A percentile compares a stretch with the other conserved stretches of the same genome.
phyloP scores from a whole-genome alignment of 2,888 invertebrate genomes.

The Dryococelus australis region DNA sequence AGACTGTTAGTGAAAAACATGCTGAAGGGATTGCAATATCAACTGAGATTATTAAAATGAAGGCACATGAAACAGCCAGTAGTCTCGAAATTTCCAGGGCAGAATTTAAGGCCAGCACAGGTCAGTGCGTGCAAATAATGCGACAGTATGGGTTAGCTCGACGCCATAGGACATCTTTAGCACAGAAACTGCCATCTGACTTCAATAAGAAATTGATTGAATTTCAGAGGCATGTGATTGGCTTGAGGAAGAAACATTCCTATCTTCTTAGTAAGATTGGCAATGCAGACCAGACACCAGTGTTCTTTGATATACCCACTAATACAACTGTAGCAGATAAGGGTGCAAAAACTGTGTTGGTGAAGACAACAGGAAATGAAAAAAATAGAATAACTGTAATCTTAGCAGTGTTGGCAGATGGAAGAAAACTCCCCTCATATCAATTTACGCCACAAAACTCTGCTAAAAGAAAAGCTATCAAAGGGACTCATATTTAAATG shows the following conservation, averaged over 20 bases:
- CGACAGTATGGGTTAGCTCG: background rate
- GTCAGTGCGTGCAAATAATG: background rate
- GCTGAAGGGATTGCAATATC: background rate
- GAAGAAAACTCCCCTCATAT: background rate
- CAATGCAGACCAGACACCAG: background rate
- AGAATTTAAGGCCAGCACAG: background rate
- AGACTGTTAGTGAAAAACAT: background rate
- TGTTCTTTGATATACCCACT: background rate
- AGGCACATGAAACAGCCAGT: background rate
- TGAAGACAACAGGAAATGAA: constrained; percentile 2
- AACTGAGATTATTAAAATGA: background rate
- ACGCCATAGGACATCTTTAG: background rate
- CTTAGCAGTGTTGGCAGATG: background rate
- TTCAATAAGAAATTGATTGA: background rate
- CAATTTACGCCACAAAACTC: background rate
- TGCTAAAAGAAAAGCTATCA: constrained; percentile 1
- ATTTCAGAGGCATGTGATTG: constrained; percentile 2
- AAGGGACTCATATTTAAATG: background rate
- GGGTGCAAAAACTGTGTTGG: background rate
- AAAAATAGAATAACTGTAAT: background rate
- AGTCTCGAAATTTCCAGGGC: background rate
- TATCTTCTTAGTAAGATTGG: background rate
- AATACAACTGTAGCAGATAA: constrained; percentile 1
- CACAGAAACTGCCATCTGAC: background rate
- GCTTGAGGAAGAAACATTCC: background rate